A percentile compares a stretch with the other conserved stretches of the same genome.
phyloP scores from a whole-genome alignment of 2,888 invertebrate genomes.

The Phortica okadai region DNA sequence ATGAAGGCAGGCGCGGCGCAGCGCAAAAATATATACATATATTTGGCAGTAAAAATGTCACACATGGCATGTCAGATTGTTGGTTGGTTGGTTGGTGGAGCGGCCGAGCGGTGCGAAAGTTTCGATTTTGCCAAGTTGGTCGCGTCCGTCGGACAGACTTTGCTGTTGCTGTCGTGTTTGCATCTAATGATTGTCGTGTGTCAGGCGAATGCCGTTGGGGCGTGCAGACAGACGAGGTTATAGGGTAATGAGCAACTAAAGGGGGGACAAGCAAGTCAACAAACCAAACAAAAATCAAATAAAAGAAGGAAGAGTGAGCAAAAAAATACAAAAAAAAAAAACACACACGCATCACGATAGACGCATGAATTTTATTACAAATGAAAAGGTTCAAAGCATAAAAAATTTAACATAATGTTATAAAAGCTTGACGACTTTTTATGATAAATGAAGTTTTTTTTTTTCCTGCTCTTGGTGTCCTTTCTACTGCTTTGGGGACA shows the following conservation, averaged over 20 bases:
- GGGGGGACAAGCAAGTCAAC: slow-evolving; percentile 16
- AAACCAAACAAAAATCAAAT: slow-evolving; percentile 46
- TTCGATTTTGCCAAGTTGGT: background rate
- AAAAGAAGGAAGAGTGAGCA: background rate
- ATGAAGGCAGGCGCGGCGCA: slow-evolving; percentile 37
- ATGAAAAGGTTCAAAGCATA: slow-evolving; percentile 57
- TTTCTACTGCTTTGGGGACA: background rate
- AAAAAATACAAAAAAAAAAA: slow-evolving; percentile 30
- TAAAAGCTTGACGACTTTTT: slow-evolving; percentile 35
- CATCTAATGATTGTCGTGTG: slow-evolving; percentile 59
- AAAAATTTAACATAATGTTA: slow-evolving; percentile 37
- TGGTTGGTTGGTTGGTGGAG: background rate
- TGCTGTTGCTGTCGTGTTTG: slow-evolving; percentile 58
- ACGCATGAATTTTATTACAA: slow-evolving; percentile 69
- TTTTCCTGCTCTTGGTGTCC: background rate
- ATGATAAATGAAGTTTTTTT: slow-evolving; percentile 56
- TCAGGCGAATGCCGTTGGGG: background rate
- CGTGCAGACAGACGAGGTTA: background rate
- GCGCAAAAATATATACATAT: slow-evolving; percentile 49
- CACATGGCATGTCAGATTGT: slow-evolving; percentile 60
- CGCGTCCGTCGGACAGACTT: background rate
- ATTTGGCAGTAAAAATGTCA: slow-evolving; percentile 68
- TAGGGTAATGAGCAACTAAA: slow-evolving; percentile 5
- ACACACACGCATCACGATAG: slow-evolving; percentile 59
- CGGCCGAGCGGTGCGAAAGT: background rate